phyloP scores from a whole-genome alignment of 2,888 invertebrate genomes.

The Dermolepida albohirtum region DNA sequence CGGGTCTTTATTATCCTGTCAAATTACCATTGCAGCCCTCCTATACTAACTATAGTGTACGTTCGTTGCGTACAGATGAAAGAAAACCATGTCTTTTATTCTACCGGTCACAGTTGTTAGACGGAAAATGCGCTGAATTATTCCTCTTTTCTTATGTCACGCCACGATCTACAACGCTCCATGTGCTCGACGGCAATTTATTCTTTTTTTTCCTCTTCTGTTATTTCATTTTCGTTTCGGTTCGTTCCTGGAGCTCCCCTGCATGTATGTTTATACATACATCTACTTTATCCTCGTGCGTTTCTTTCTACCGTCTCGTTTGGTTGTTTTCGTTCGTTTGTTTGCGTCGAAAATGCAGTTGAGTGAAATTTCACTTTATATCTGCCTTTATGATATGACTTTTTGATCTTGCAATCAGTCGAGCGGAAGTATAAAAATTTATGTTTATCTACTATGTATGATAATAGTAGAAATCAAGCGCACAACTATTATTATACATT shows the following conservation, averaged over 20 bases:
- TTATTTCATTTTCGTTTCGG: slow-evolving; percentile 39
- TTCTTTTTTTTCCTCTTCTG: slow-evolving; percentile 7
- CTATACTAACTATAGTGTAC: slow-evolving; percentile 49
- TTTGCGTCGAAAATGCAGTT: slow-evolving; percentile 28
- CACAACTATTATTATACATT: too few species aligned
- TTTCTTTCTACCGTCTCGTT: too few species aligned
- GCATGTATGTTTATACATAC: slow-evolving; percentile 16
- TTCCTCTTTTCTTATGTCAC: slow-evolving; percentile 50
- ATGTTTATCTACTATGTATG: too few species aligned
- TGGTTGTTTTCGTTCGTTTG: background rate
- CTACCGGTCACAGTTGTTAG: slow-evolving; percentile 50
- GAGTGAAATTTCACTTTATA: too few species aligned
- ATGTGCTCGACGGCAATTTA: slow-evolving; percentile 43
- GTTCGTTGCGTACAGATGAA: slow-evolving; percentile 50
- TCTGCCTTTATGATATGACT: too few species aligned
- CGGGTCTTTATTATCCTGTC: slow-evolving; percentile 62
- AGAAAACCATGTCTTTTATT: slow-evolving; percentile 51
- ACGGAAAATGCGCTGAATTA: slow-evolving; percentile 51
- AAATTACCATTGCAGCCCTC: slow-evolving; percentile 56
- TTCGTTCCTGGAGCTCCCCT: slow-evolving; percentile 9
- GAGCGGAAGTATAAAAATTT: too few species aligned
- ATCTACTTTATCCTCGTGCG: too few species aligned
- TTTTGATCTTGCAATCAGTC: slow-evolving; percentile 38
- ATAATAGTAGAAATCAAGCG: too few species aligned
- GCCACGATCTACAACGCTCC: slow-evolving; percentile 46